Conservation (phyloP, 2,113 vertebrate genomes). For the Pipa parva region DNA sequence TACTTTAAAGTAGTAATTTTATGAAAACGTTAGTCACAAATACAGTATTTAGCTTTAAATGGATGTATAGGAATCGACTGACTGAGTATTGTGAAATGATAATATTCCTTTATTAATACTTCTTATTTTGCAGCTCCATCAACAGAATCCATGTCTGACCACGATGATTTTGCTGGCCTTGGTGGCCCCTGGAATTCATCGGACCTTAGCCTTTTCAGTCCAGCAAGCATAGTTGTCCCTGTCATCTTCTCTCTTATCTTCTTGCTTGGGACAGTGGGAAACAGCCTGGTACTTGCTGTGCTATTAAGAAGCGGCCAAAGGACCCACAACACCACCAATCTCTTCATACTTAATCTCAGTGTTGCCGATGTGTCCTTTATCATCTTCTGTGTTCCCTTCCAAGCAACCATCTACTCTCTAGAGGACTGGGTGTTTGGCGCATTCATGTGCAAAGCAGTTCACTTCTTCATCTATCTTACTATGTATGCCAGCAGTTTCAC, state of each 20-base stretch:
- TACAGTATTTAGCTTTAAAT: too few species aligned
- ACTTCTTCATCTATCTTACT: conserved; percentile 87
- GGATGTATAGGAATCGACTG: too few species aligned
- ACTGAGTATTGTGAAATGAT: too few species aligned
- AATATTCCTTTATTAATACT: neutral
- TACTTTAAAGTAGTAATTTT: neutral
- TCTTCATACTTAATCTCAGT: conserved; percentile 85
- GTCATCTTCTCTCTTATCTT: conserved; percentile 85
- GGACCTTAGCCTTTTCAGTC: conserved; percentile 68
- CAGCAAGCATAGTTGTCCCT: conserved; percentile 73
- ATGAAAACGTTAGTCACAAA: too few species aligned
- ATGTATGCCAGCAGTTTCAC: conserved; percentile 90
- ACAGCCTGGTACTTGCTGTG: conserved; percentile 79
- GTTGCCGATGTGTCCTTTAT: conserved; percentile 88
- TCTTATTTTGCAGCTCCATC: conserved; percentile 8
- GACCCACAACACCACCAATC: conserved; percentile 78
- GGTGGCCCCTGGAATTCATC: conserved; percentile 65
- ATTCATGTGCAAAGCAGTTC: conserved; percentile 82
- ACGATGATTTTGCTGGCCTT: conserved; percentile 64
- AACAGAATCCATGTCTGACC: conserved; percentile 62
- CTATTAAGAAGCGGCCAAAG: conserved; percentile 73
- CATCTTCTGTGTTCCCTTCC: conserved; percentile 85
- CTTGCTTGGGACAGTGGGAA: conserved; percentile 76
- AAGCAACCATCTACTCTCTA: conserved; percentile 83
- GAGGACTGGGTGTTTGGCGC: conserved; percentile 84